These are phyloP conservation scores for Eubucco bourcierii DNA, from an alignment of 2,113 vertebrate genomes.

Conservation along the genomic window DNA sequence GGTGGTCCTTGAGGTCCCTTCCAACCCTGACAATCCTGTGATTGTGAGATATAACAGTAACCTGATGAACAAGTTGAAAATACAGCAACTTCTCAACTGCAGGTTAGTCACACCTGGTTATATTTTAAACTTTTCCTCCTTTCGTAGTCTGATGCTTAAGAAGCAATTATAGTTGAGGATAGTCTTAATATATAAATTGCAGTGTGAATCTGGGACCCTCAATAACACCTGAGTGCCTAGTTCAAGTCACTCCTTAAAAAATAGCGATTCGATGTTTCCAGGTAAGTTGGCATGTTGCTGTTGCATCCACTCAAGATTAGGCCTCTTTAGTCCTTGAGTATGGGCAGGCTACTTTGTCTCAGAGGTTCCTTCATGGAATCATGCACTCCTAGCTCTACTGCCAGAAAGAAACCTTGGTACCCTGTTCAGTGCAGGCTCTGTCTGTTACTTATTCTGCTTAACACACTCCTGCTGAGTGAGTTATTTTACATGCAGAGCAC, in stretches of 20 bases:
- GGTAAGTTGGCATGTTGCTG: accelerated
- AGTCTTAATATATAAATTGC: background rate
- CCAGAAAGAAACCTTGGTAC: background rate
- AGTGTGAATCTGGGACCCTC: background rate
- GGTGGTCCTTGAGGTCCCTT: no score
- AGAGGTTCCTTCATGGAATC: background rate
- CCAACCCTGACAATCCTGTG: no score
- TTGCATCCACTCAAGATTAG: background rate
- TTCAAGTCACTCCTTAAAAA: background rate
- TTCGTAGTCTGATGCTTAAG: background rate
- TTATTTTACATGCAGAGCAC: background rate
- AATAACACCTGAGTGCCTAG: background rate
- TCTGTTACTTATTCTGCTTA: background rate
- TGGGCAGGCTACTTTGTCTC: background rate
- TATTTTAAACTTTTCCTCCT: background rate
- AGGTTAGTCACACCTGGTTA: no score
- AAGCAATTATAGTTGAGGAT: background rate
- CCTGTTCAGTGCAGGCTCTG: background rate
- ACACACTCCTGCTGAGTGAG: background rate
- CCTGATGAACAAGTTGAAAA: no score
- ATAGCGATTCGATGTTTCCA: background rate
- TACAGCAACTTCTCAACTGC: no score
- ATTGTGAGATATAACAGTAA: no score
- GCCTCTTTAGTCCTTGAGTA: background rate
- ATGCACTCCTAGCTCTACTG: accelerated